Evolutionary conservation across 2,113 vertebrate genomes (phyloP).

Genomic region (Poeciliopsis occidentalis): DNA sequence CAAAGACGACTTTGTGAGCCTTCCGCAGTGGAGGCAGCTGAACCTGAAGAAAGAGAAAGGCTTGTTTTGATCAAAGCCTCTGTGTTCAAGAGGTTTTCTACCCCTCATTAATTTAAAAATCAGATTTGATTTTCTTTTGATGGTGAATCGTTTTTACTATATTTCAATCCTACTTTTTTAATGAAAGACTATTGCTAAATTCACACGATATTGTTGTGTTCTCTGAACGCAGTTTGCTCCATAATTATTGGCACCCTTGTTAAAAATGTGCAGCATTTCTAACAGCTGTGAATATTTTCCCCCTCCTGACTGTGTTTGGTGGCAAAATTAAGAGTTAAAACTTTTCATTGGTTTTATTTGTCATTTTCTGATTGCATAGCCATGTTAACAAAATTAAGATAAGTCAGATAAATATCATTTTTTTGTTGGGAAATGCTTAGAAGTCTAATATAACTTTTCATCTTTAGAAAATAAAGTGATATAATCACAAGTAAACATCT

Average conservation of each 20-base stretch:
- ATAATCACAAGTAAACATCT: not conserved
- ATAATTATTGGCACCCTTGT: not conserved
- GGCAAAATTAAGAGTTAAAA: not conserved
- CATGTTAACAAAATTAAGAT: not conserved
- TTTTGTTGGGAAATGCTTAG: not conserved
- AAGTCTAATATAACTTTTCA: not conserved
- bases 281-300: not conserved
- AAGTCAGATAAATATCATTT: too few species aligned
- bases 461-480: not conserved
- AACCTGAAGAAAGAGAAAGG: constrained; percentile 85
- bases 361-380: not conserved
- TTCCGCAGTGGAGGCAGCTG: constrained; percentile 87
- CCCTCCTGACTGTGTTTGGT: too few species aligned
- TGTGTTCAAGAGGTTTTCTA: not conserved
- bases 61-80: constrained; percentile 78
- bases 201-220: not conserved
- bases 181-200: not conserved
- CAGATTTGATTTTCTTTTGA: not conserved
- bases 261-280: not conserved
- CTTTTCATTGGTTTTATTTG: not conserved
- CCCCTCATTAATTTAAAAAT: not conserved
- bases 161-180: not conserved
- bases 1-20: constrained; percentile 77
- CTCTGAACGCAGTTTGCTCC: not conserved
- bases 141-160: not conserved